These are phyloP conservation scores for Enoplosus armatus DNA, from an alignment of 2,797 vertebrate genomes.

Conservation along the genomic window DNA sequence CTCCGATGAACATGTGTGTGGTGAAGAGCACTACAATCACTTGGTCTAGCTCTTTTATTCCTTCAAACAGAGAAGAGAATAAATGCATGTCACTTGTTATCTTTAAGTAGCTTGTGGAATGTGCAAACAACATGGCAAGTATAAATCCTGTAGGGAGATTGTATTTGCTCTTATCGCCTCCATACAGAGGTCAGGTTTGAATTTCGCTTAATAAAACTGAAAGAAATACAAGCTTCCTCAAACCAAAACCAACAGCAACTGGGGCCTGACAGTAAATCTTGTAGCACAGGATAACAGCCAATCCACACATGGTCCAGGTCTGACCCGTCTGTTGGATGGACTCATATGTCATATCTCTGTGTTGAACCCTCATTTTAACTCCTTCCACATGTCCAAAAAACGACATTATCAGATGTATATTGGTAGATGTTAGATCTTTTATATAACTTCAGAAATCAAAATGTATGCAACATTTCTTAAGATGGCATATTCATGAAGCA, in stretches of 20 bases:
- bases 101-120: not conserved
- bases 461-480: too few relatives aligned
- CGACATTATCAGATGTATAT: not conserved
- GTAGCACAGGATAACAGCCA: conserved; percentile 1
- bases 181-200: not conserved
- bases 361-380: not conserved
- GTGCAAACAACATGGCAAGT: not conserved
- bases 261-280: conserved; percentile 24
- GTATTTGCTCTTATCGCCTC: not conserved
- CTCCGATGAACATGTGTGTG: conserved; percentile 82
- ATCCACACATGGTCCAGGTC: not conserved
- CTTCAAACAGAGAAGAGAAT: conserved; percentile 61
- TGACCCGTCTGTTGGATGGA: conserved; percentile 5
- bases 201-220: not conserved
- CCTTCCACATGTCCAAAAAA: not conserved
- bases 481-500: not conserved
- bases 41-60: conserved; percentile 83
- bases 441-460: not conserved
- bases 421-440: not conserved
- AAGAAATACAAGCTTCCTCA: conserved; percentile 1
- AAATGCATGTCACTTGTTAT: not conserved
- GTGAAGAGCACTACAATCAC: conserved; percentile 83
- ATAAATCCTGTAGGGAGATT: not conserved
- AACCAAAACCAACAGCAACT: conserved; percentile 5
- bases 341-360: not conserved